Percentiles rank a stretch among this genome's conserved stretches.
Evolutionary conservation across 2,113 vertebrate genomes (phyloP).

Genomic region (Talpa occidentalis): DNA sequence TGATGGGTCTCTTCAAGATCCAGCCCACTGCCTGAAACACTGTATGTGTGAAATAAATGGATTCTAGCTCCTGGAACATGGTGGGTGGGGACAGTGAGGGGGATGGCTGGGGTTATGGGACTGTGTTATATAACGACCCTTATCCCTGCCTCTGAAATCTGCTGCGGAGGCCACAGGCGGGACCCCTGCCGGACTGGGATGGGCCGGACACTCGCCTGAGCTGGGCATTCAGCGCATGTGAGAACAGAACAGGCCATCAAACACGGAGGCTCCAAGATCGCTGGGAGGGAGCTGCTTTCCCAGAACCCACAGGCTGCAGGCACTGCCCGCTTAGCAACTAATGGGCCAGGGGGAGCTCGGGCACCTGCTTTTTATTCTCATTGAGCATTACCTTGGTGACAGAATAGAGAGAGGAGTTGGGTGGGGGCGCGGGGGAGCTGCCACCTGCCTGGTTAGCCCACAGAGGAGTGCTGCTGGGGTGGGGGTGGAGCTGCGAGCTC

Average conservation of each 20-base stretch:
- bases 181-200: background rate
- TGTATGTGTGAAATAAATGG: background rate
- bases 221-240: fast-evolving
- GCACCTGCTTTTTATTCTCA: background rate
- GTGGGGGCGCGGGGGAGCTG: background rate
- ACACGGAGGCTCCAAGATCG: fast-evolving
- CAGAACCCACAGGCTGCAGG: background rate
- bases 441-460: slow-evolving; percentile 32
- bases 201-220: background rate
- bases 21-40: background rate
- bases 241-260: background rate
- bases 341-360: background rate
- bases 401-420: background rate
- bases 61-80: background rate
- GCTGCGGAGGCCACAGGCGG: background rate
- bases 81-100: background rate
- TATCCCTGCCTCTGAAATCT: background rate
- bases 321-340: slow-evolving; percentile 40
- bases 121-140: background rate
- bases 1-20: fast-evolving
- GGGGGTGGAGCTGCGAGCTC: background rate
- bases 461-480: background rate
- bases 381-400: slow-evolving; percentile 48
- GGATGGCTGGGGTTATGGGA: background rate
- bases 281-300: background rate